Evolutionary conservation across 2,113 vertebrate genomes (phyloP).

Genomic region (Pogonocichla stellata): DNA sequence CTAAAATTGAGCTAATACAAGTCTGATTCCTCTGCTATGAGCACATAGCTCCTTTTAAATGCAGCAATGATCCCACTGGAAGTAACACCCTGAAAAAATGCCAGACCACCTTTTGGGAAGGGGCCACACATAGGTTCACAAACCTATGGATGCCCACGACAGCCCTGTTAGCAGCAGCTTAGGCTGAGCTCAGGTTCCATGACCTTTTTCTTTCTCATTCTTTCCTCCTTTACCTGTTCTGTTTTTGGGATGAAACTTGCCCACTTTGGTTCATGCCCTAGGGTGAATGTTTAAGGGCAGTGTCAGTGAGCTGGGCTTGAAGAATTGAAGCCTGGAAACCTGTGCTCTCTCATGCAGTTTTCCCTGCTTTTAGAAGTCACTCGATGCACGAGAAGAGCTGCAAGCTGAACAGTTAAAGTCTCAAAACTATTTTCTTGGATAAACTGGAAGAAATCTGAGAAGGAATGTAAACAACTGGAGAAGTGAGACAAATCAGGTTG

Average conservation of each 20-base stretch:
- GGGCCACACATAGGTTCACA: neutral
- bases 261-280: neutral
- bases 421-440: neutral
- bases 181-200: neutral
- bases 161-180: rapidly evolving
- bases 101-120: neutral
- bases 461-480: neutral
- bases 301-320: neutral
- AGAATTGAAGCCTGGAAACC: neutral
- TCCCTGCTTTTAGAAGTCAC: neutral
- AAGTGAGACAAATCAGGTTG: neutral
- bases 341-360: rapidly evolving
- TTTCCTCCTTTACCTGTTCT: neutral
- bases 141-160: rapidly evolving
- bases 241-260: neutral
- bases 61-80: neutral
- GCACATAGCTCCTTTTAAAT: neutral
- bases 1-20: neutral
- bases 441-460: neutral
- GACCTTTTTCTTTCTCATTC: neutral
- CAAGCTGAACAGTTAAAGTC: neutral
- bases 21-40: neutral
- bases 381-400: neutral
- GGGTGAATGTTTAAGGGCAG: neutral
- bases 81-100: neutral